Base-by-base conservation (phyloP, 1,140 invertebrate species). In the Harpegnathos saltator region DNA sequence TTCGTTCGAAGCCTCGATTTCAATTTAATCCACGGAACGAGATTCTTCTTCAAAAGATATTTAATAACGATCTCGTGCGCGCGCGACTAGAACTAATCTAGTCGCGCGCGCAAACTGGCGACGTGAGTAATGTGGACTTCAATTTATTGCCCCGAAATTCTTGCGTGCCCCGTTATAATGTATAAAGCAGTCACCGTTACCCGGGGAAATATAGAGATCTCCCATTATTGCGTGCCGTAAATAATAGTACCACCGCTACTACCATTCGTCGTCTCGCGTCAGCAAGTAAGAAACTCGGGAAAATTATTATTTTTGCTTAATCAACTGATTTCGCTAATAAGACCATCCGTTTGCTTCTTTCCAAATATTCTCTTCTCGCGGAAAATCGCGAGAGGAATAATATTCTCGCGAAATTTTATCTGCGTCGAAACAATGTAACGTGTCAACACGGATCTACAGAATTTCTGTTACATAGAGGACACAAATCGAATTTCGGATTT, bases 21-120 rank as follows among this genome's bases (percentile, higher is more conserved):
- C 17, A 24, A 62, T 74, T 62, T 26, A 62, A 74, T 62, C 1
- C 50, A 74, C 12, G 22, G 12, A 4, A 26, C 24, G 15, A n/a
- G 54, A 74, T 62, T 74, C 33, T 62, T 74, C 33, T 74, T 74
- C n/a, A 44, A 74, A 73, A 74, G 22, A 74, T 61, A 74, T 74
- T 74, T 62, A 74, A 74, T 62, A 74, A 62, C 22, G 33, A 22
- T 73, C 59, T 73, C 17, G 59, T 73, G 58, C 29, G 2, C 56
- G 2, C 3, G 22, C 3, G 33, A 14, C 22, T 74, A 74, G 59
- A 74, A 74, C 33, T 74, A 74, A 74, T 59, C n/a, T 73, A 73
- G 29, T 44, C 61, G 71, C 71, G 50, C n/a, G n/a, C n/a, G n/a
- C n/a, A n/a, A 44, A 19, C 56, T 74, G 44, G 22, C 24, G 38